Evolutionary conservation across 2,888 invertebrate genomes (phyloP), one percentile per base, ranked within the genome.

Genomic region (Dorcus parallelipipedus): DNA sequence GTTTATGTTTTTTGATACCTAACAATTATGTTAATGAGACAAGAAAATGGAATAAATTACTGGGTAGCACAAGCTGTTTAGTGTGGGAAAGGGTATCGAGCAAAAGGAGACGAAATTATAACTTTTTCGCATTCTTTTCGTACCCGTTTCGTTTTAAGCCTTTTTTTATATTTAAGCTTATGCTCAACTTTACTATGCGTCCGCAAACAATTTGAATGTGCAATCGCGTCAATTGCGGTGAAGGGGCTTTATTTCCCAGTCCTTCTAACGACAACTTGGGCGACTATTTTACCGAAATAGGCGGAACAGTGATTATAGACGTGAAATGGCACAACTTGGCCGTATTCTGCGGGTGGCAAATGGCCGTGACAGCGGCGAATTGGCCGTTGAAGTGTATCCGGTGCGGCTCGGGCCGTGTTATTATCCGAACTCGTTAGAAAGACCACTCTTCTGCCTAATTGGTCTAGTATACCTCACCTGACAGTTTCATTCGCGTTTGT

Each of bases 351-450:
- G 73, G 72, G 73, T 73, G 73, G 73, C 71, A 71, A 70, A 70
- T 70, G 70, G 67, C 70, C 70, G 67, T 70, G 71, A 72, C 71
- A 69, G 69, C 66, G 68, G 69, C 54, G 66, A 66, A 64, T 65
- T 73, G 72, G 65, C 68, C 71, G 73, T 70, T 73, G 73, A 67
- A 64, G 63, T 55, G 70, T 71, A 75, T 75, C 75, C 75, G 75
- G 73, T 71, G 72, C 71, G 72, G 74, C 73, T 65, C 64, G 66
- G 68, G 69, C 72, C 70, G 67, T 74, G 72, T 74, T 72, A 74
- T 75, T 74, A 73, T 68, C 69, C 62, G 67, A 66, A 72, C 73
- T 75, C 73, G 75, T 75, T 75, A 75, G 73, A 72, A 72, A 70
- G 71, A 70, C 69, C 72, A 72, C 71, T 73, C 73, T 70, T 68